Evolutionary conservation across 2,888 invertebrate genomes (phyloP).

Genomic region (Apamea sordens): DNA sequence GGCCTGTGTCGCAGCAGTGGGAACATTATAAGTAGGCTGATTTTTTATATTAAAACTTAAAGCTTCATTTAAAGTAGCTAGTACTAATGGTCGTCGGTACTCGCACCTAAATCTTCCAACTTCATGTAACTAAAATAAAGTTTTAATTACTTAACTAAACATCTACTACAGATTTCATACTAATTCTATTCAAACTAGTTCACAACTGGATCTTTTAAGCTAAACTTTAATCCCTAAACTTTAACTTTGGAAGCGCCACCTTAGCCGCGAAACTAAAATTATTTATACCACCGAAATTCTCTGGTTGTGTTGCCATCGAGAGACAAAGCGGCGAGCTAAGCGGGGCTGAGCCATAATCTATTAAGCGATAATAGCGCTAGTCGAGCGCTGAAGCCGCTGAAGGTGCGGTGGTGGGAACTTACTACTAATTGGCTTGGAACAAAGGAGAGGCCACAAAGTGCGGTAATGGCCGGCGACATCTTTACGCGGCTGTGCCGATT

Average conservation of each 20-base stretch:
- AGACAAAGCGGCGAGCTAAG: constrained; percentile 74
- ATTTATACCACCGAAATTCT: constrained; percentile 70
- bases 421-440: constrained; percentile 82
- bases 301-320: constrained; percentile 62
- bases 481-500: constrained; percentile 60
- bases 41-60: not conserved
- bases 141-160: constrained; percentile 47
- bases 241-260: constrained; percentile 18
- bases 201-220: constrained; percentile 40
- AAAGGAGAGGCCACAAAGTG: constrained; percentile 77
- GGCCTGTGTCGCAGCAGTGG: too few relatives aligned
- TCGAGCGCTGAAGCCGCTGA: constrained; percentile 64
- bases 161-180: constrained; percentile 36
- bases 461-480: constrained; percentile 80
- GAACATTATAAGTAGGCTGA: too few relatives aligned
- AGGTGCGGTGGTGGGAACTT: constrained; percentile 59
- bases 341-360: constrained; percentile 77
- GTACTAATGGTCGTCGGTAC: not conserved
- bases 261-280: constrained; percentile 70
- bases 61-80: not conserved
- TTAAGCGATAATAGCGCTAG: constrained; percentile 80
- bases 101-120: constrained; percentile 15
- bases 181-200: constrained; percentile 48
- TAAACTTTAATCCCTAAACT: constrained; percentile 33
- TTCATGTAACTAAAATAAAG: constrained; percentile 36